Base-by-base conservation (phyloP, 2,888 invertebrate genomes). In the Pherbina coryleti region DNA sequence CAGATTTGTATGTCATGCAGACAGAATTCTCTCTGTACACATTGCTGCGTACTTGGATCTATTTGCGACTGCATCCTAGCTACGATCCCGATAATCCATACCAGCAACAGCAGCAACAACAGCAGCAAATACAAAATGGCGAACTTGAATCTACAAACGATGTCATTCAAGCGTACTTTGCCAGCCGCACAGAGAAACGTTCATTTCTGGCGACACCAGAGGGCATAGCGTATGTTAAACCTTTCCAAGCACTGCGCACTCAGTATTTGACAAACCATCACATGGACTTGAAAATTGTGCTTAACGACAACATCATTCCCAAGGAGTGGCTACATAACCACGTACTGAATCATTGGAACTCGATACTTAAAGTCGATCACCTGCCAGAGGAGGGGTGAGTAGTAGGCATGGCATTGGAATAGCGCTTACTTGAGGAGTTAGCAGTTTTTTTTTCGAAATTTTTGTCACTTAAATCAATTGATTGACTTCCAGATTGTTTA, bases 21-120 rank as follows among this genome's bases (percentile, higher is more conserved):
- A 95, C 95, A 0, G 95, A 95, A 89, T 94, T 94, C 88, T 94
- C 94, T 49, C 89, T 95, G 57, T 95, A 95, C 82, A 92, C 93
- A 69, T 89, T 95, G 86, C 86, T 95, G 25, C 92, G 94, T 83
- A 92, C 92, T 83, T 95, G 95, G 95, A 90, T 93, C 84, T 94
- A 92, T 83, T 84, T 93, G 67, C 90, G 90, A 79, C 83, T 92
- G 67, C 90, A 91, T 87, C 90, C 90, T 3, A 83, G 86, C 1
- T 91, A 90, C 85, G 88, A 89, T 82, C 91, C 90, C n/a, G 88
- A 87, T 22, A 84, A 87, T 79, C 84, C 84, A 0, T 83, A 85
- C 8, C 84, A 84, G 75, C 83, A 85, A 0, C 81, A 81, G 64
- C 82, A 85, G 22, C 82, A 83, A 0, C 79, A 82, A 73, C 78